Evolutionary conservation across 1,140 invertebrate species (phyloP).

Genomic region (Nomia melanderi): DNA sequence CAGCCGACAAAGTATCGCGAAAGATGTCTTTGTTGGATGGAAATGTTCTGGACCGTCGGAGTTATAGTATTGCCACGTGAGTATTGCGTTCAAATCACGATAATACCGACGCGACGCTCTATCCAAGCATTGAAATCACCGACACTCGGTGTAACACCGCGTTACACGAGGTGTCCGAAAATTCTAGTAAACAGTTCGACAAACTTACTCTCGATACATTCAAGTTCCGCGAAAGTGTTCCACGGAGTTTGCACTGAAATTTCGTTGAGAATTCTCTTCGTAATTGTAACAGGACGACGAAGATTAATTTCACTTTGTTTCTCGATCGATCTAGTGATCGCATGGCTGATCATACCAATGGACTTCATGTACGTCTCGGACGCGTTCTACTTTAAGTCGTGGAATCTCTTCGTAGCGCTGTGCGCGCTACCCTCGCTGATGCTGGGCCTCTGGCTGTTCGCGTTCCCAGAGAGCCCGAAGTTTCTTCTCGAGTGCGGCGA

Average conservation of each 20-base stretch:
- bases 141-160: no score
- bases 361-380: slow-evolving; percentile 82
- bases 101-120: no score
- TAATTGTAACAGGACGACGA: no score
- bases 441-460: slow-evolving; percentile 85
- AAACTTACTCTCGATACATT: no score
- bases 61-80: slow-evolving; percentile 86
- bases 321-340: slow-evolving; percentile 82
- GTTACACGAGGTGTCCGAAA: no score
- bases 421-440: slow-evolving; percentile 84
- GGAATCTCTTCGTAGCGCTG: slow-evolving; percentile 88
- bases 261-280: no score
- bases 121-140: no score
- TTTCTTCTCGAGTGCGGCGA: slow-evolving; percentile 90
- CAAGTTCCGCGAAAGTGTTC: no score
- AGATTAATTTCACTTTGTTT: not conserved
- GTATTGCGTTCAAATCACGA: slow-evolving; percentile 47
- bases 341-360: slow-evolving; percentile 87
- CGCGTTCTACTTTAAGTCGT: slow-evolving; percentile 86
- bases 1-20: slow-evolving; percentile 88
- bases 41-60: slow-evolving; percentile 89
- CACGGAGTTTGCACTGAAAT: no score
- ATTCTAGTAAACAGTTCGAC: no score
- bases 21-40: slow-evolving; percentile 90
- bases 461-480: slow-evolving; percentile 93